These are phyloP conservation scores for Drosophila nebulosa DNA, from an alignment of 1,140 invertebrate species.

Conservation along the genomic window DNA sequence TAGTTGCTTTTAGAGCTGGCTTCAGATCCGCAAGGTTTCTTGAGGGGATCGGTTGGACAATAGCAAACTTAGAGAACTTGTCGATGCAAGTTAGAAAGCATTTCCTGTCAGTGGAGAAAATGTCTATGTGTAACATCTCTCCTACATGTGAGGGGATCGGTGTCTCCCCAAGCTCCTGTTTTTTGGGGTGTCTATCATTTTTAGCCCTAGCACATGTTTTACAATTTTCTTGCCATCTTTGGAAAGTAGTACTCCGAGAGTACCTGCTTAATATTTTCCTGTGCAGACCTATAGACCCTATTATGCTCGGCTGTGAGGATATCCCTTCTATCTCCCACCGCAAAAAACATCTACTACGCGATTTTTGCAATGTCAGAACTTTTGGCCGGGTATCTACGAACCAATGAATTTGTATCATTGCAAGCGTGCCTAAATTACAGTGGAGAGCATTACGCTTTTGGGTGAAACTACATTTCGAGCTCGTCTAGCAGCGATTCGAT, in stretches of 20 bases:
- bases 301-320: slow-evolving; percentile 5
- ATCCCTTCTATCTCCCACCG: neutral
- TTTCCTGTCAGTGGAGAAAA: slow-evolving; percentile 12
- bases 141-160: slow-evolving; percentile 12
- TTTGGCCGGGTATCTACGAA: slow-evolving; percentile 11
- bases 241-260: slow-evolving; percentile 13
- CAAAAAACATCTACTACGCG: neutral
- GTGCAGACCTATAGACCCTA: too few relatives aligned
- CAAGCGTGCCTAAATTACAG: neutral
- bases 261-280: slow-evolving; percentile 22
- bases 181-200: too few relatives aligned
- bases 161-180: slow-evolving; percentile 12
- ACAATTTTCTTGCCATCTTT: slow-evolving; percentile 26
- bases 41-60: slow-evolving; percentile 3
- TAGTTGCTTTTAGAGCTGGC: slow-evolving; percentile 3
- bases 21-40: slow-evolving; percentile 18
- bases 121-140: neutral
- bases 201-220: slow-evolving; percentile 13
- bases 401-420: neutral
- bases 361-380: slow-evolving; percentile 26
- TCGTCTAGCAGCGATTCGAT: slow-evolving; percentile 2
- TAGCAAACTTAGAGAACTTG: slow-evolving; percentile 20
- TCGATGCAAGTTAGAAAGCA: slow-evolving; percentile 20
- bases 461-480: neutral
- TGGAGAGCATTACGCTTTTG: slow-evolving; percentile 6